Conservation (phyloP, 2,113 vertebrate species). For the Trichechus manatus region DNA sequence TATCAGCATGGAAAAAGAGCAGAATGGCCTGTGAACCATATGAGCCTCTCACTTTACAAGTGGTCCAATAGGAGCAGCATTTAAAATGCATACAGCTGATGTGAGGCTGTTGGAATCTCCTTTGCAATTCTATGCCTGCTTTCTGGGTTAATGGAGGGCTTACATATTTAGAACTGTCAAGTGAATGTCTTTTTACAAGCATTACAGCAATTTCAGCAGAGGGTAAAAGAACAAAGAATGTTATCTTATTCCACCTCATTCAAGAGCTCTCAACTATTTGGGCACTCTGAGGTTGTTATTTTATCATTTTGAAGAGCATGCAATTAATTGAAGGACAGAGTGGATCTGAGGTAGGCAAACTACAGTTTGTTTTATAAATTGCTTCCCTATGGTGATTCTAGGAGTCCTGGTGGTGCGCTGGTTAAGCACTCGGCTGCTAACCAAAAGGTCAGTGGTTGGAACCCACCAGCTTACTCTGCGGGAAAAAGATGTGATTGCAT, state of each 20-base stretch:
- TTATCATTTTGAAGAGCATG: constrained; percentile 74
- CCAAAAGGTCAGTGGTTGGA: too few species aligned
- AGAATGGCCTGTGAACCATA: not conserved
- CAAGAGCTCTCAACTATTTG: constrained; percentile 71
- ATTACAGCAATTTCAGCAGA: constrained; percentile 58
- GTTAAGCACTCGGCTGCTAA: too few species aligned
- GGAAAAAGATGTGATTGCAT: too few species aligned
- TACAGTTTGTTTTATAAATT: constrained; percentile 33
- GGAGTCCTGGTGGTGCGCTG: too few species aligned
- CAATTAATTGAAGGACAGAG: constrained; percentile 72
- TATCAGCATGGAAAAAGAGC: not conserved
- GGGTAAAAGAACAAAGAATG: constrained; percentile 70
- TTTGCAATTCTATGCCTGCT: constrained; percentile 64
- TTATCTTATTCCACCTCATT: constrained; percentile 61
- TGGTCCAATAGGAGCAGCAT: not conserved
- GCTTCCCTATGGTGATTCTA: not conserved
- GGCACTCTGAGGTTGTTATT: constrained; percentile 64
- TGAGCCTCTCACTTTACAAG: constrained; percentile 11
- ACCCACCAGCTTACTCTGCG: too few species aligned
- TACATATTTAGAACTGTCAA: constrained; percentile 76
- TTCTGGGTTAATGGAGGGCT: constrained; percentile 81
- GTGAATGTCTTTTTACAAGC: constrained; percentile 62
- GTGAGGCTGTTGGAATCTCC: not conserved
- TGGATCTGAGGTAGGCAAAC: constrained; percentile 58
- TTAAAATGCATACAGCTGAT: not conserved